These are phyloP conservation scores for Marronus borbonicus DNA, from an alignment of 2,888 invertebrate species.

Conservation along the genomic window DNA sequence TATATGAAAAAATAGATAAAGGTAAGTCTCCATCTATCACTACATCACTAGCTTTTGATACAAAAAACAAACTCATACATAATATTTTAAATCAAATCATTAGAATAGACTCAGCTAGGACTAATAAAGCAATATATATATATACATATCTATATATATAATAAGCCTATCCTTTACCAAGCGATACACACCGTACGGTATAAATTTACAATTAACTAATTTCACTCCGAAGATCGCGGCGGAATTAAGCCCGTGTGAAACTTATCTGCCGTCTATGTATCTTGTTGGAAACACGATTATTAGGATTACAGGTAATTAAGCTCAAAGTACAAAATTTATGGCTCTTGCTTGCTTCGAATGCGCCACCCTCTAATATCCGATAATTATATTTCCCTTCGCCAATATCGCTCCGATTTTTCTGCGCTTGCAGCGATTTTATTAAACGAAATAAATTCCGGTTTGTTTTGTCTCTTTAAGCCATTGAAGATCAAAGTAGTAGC, in stretches of 20 bases:
- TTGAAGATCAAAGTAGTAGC: not conserved
- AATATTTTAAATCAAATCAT: not conserved
- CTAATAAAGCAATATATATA: not conserved
- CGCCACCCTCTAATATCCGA: constrained; percentile 11
- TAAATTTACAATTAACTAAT: constrained; percentile 35
- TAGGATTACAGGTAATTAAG: constrained; percentile 47
- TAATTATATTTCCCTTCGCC: constrained; percentile 25
- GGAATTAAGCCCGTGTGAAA: constrained; percentile 24
- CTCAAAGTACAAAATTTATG: constrained; percentile 43
- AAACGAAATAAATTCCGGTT: constrained; percentile 20
- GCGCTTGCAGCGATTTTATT: not conserved
- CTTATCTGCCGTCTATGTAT: constrained; percentile 36
- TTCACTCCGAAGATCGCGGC: constrained; percentile 27
- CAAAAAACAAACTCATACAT: not conserved
- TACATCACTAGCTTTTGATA: no score
- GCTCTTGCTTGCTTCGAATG: constrained; percentile 20
- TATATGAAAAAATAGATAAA: no score
- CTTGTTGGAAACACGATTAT: constrained; percentile 47
- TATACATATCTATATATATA: not conserved
- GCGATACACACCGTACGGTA: not conserved
- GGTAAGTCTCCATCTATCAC: no score
- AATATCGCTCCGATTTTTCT: not conserved
- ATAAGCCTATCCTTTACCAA: not conserved
- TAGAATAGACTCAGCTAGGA: not conserved
- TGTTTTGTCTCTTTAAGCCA: constrained; percentile 11